phyloP scores from a whole-genome alignment of 2,113 vertebrate species.

The Hypocryptadius cinnamomeus region DNA sequence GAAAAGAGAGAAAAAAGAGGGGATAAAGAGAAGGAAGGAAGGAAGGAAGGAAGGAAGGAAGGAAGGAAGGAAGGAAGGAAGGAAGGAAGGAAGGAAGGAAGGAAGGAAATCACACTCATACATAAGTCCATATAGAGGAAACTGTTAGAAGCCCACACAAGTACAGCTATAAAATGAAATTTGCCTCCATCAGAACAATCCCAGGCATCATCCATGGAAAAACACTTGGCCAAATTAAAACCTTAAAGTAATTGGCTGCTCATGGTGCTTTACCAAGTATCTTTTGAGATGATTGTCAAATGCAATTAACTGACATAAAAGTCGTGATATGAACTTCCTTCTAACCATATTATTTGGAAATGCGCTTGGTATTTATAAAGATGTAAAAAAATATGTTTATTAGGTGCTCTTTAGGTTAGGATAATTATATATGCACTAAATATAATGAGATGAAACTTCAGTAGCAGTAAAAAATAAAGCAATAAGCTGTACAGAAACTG shows the following conservation, averaged over 20 bases:
- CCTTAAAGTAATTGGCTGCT: background rate
- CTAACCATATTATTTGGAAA: background rate
- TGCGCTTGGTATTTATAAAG: background rate
- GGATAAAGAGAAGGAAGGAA: too few relatives aligned
- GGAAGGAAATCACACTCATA: too few relatives aligned
- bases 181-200: background rate
- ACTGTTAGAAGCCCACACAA: background rate
- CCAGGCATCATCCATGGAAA: background rate
- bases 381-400: background rate
- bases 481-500: background rate
- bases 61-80: too few relatives aligned
- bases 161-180: background rate
- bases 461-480: background rate
- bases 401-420: background rate
- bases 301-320: background rate
- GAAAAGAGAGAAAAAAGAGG: background rate
- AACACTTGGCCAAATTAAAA: background rate
- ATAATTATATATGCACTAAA: conserved; percentile 19
- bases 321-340: background rate
- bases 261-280: background rate
- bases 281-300: background rate
- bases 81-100: background rate
- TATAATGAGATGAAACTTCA: conserved; percentile 10
- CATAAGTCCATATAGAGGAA: background rate
- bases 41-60: too few relatives aligned